Evolutionary conservation across 2,888 invertebrate genomes (phyloP).

Genomic region (Hemaris fuciformis): DNA sequence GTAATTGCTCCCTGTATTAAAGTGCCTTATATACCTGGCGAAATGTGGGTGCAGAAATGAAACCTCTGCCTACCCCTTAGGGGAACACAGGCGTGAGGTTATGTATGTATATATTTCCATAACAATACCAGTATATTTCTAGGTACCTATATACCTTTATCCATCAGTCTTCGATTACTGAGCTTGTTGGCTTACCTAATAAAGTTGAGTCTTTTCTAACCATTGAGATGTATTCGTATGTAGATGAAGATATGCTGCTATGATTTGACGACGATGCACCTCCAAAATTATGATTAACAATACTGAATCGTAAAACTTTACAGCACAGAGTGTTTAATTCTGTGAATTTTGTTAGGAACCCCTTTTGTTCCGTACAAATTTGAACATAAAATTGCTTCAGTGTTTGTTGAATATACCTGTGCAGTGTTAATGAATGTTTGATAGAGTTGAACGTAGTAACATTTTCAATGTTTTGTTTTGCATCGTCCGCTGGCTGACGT

Average conservation of each 20-base stretch:
- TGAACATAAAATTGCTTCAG: slow-evolving; percentile 34
- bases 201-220: neutral
- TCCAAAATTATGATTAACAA: neutral
- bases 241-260: no score
- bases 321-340: slow-evolving; percentile 18
- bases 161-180: neutral
- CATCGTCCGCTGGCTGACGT: slow-evolving; percentile 2
- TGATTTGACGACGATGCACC: neutral
- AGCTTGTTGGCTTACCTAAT: neutral
- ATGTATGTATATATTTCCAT: no score
- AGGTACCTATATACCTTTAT: no score
- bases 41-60: no score
- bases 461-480: slow-evolving; percentile 30
- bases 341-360: slow-evolving; percentile 24
- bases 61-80: no score
- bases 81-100: no score
- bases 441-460: slow-evolving; percentile 32
- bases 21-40: no score
- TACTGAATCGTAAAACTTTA: neutral
- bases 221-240: neutral
- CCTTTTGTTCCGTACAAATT: slow-evolving; percentile 24
- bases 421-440: slow-evolving; percentile 41
- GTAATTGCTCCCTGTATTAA: no score
- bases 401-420: slow-evolving; percentile 35
- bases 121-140: no score